These are phyloP conservation scores for Enteromius treurensis DNA, from an alignment of 2,797 vertebrate species.

Conservation along the genomic window DNA sequence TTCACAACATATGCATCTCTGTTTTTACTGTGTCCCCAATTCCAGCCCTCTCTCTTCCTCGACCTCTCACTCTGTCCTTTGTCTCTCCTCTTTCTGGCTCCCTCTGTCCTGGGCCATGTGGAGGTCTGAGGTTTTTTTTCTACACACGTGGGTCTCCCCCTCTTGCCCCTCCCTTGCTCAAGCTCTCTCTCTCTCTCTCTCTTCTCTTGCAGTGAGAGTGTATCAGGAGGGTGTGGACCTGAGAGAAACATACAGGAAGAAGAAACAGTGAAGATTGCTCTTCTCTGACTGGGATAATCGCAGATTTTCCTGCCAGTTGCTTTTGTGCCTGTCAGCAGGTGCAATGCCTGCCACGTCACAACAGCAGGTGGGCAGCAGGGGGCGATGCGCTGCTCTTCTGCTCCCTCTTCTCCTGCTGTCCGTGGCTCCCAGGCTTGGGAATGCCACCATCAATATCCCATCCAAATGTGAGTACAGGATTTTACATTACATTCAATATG, in stretches of 20 bases:
- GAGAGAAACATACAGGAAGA: constrained; percentile 49
- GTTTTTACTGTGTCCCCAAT: neutral
- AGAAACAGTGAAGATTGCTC: constrained; percentile 51
- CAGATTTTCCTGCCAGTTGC: constrained; percentile 50
- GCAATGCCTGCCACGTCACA: constrained; percentile 78
- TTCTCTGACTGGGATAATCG: constrained; percentile 51
- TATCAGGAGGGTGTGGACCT: constrained; percentile 74
- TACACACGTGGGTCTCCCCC: constrained; percentile 68
- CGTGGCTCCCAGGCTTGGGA: constrained; percentile 63
- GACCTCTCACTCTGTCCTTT: constrained; percentile 4
- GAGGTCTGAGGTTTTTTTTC: constrained; percentile 55
- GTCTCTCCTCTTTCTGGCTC: constrained; percentile 57
- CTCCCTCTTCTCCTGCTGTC: constrained; percentile 69
- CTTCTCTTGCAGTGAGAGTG: constrained; percentile 67
- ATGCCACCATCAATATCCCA: constrained; percentile 78
- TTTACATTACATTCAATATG: constrained; percentile 23
- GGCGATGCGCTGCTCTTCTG: constrained; percentile 69
- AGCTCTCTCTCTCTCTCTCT: constrained; percentile 52
- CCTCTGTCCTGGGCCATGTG: constrained; percentile 70
- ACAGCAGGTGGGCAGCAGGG: constrained; percentile 80
- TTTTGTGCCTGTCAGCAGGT: constrained; percentile 73
- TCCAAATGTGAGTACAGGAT: constrained; percentile 78
- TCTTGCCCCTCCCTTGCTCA: constrained; percentile 41
- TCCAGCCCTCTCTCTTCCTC: neutral
- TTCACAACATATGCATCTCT: neutral